Base-by-base conservation (phyloP, 2,797 vertebrate genomes). In the Coracias cyanogaster region DNA sequence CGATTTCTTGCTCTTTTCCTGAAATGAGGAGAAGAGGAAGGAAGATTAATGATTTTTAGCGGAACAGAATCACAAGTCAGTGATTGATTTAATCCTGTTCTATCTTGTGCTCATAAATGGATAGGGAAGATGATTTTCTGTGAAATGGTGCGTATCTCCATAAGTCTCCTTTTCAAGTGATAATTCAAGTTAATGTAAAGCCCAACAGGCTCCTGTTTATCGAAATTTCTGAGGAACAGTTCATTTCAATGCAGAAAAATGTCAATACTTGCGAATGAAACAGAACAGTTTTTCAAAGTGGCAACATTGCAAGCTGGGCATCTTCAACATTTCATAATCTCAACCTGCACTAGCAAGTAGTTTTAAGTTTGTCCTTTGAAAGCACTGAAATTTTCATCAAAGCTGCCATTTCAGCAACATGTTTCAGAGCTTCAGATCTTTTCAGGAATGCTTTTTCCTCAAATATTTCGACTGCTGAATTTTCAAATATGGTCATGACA, bases 51-150 rank as follows among this genome's bases (percentile, higher is more conserved):
- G 72, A 5, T 70, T 90, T 83, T 92, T 51, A 48, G 54, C 65
- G 35, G 51, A 91, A 86, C 11, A 69, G 45, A 93, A 90, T 92
- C 93, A 90, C 64, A 86, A 55, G 77, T 66, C 62, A 48, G 58
- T 86, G 92, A 93, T 94, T 97, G 86, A 89, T 86, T 86, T 66
- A 86, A 84, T 76, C 55, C 58, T 76, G 1, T 76, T 92, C 35
- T 92, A 31, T 45, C 51, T 69, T n/a, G 18, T 60, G 46, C 22
- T 90, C 20, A 45, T 54, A 76, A 94, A 72, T 7, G 22, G 49
- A 78, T 41, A 73, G 54, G 35, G 29, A 37, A 82, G 33, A 51
- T 72, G 8, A 51, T 76, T 62, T 10, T 94, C 43, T 43, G 39
- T 76, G 66, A 66, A 93, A 76, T 48, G 29, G 6, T 8, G 25